Evolutionary conservation across 2,888 invertebrate genomes (phyloP).

Genomic region (Hyppa rectilinea): DNA sequence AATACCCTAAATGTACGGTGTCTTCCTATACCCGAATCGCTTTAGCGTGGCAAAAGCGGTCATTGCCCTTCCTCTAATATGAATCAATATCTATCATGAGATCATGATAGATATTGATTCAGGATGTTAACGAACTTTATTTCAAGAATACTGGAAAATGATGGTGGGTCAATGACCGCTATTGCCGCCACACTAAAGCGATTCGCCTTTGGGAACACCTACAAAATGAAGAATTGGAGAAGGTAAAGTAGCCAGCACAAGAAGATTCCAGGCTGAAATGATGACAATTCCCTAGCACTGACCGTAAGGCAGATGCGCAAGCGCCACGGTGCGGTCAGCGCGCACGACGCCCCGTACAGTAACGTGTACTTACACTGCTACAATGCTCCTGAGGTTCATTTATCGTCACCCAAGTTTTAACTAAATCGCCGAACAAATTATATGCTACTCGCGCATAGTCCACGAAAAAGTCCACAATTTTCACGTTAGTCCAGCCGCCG

Average conservation of each 20-base stretch:
- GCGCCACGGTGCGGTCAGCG: slow-evolving; percentile 91
- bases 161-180: too few species aligned
- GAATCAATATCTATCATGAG: too few species aligned
- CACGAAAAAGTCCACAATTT: slow-evolving; percentile 88
- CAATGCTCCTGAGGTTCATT: slow-evolving; percentile 93
- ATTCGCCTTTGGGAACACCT: too few species aligned
- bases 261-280: neutral
- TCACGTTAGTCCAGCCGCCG: slow-evolving; percentile 89
- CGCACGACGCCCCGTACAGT: slow-evolving; percentile 93
- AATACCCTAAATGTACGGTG: too few species aligned
- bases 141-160: too few species aligned
- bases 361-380: slow-evolving; percentile 81
- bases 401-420: slow-evolving; percentile 94
- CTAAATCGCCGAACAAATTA: slow-evolving; percentile 91
- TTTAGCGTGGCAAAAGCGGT: too few species aligned
- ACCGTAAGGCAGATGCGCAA: slow-evolving; percentile 89
- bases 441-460: slow-evolving; percentile 89
- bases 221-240: neutral
- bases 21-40: too few species aligned
- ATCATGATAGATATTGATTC: too few species aligned
- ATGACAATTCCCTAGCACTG: slow-evolving; percentile 3
- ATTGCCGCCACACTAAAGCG: too few species aligned
- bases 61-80: too few species aligned
- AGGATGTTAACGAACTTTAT: too few species aligned
- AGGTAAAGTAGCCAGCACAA: neutral